Evolutionary conservation across 92 coral and sea anemone genomes (phyloP).

Genomic region (Paramuricea clavata): DNA sequence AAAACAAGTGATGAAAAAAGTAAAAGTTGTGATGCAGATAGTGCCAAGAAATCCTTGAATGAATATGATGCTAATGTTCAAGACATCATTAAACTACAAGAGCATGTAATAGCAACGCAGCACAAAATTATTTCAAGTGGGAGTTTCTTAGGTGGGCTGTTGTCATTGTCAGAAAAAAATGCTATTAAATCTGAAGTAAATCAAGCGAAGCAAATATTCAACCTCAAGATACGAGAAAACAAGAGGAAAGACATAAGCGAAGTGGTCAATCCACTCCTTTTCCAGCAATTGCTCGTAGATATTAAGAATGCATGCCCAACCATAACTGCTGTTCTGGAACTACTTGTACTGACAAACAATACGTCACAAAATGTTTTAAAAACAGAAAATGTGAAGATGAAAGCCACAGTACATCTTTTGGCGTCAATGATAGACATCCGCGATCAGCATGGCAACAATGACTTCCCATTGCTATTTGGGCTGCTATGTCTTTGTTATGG

Average conservation of each 20-base stretch:
- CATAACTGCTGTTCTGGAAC: constrained; percentile 28
- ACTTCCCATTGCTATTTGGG: constrained; percentile 60
- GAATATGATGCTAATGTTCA: background rate
- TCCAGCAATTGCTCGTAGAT: too few species aligned
- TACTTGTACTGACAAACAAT: constrained; percentile 27
- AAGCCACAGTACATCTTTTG: constrained; percentile 52
- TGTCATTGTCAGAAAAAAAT: too few species aligned
- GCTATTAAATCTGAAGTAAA: background rate
- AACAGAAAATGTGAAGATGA: constrained; percentile 43
- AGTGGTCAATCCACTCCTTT: too few species aligned
- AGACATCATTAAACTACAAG: background rate
- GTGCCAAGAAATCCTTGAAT: too few species aligned
- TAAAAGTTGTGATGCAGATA: too few species aligned
- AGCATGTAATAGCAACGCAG: background rate
- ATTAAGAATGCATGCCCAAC: too few species aligned
- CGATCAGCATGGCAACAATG: constrained; percentile 48
- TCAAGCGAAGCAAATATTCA: background rate
- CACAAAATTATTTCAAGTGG: too few species aligned
- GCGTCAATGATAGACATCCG: constrained; percentile 55
- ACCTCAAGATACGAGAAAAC: too few species aligned
- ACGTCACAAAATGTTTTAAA: constrained; percentile 2
- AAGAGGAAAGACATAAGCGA: too few species aligned
- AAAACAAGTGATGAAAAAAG: too few species aligned
- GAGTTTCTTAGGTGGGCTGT: too few species aligned
- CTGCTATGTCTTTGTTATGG: constrained; percentile 52